Conservation (phyloP, 2,113 vertebrate genomes). For the Zonotrichia leucophrys region DNA sequence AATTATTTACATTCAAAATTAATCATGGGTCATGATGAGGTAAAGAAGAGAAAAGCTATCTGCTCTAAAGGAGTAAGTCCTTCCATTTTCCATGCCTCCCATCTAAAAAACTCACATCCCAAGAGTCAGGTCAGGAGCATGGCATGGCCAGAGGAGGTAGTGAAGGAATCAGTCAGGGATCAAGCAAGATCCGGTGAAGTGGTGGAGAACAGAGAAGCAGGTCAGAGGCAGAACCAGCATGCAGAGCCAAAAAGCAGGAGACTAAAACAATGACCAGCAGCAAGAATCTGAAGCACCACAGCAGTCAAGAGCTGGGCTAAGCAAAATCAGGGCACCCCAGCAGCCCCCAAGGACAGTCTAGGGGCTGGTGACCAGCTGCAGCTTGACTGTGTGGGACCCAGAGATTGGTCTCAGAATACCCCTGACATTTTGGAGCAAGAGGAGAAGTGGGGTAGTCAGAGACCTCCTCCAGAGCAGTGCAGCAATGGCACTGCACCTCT, state of each 20-base stretch:
- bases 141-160: background rate
- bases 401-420: background rate
- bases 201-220: background rate
- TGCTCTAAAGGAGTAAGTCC: background rate
- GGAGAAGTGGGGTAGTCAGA: background rate
- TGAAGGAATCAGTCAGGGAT: background rate
- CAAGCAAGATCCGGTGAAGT: background rate
- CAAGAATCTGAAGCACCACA: background rate
- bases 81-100: background rate
- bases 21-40: background rate
- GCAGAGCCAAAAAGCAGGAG: background rate
- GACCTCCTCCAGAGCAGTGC: background rate
- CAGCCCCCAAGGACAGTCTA: background rate
- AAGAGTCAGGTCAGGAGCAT: background rate
- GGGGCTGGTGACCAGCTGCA: background rate
- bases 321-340: background rate
- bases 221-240: background rate
- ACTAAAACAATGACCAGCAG: background rate
- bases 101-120: background rate
- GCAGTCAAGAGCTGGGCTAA: background rate
- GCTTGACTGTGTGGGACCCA: accelerated
- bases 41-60: background rate
- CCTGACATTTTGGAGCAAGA: background rate
- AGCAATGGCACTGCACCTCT: background rate
- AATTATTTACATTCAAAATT: background rate